Conservation (phyloP, 2,113 vertebrate genomes). For the Paralichthys olivaceus region DNA sequence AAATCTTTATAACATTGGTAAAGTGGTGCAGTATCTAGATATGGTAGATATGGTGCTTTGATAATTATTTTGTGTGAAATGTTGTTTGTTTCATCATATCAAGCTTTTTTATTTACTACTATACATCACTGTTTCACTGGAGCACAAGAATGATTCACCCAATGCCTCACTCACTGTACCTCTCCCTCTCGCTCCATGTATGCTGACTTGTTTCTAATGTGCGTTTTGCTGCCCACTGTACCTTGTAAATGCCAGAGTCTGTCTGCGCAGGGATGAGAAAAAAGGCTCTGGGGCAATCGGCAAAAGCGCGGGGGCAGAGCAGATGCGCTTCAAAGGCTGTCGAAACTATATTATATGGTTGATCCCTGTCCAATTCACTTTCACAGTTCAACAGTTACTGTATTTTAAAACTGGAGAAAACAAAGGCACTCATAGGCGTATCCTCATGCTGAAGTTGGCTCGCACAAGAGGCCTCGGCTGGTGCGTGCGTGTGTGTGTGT, state of each 20-base stretch:
- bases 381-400: slow-evolving; percentile 70
- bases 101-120: slow-evolving; percentile 37
- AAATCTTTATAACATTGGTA: no score
- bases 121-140: slow-evolving; percentile 28
- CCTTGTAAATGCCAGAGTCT: slow-evolving; percentile 78
- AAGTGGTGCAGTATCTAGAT: neutral
- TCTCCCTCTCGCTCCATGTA: slow-evolving; percentile 31
- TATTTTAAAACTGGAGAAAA: slow-evolving; percentile 56
- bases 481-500: slow-evolving; percentile 7
- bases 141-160: slow-evolving; percentile 50
- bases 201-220: slow-evolving; percentile 69
- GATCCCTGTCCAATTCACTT: slow-evolving; percentile 76
- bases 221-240: slow-evolving; percentile 72
- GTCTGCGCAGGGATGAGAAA: slow-evolving; percentile 63
- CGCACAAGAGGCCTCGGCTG: slow-evolving; percentile 43
- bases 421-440: slow-evolving; percentile 58
- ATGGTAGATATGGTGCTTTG: neutral
- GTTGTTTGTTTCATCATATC: neutral
- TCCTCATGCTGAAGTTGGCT: slow-evolving; percentile 54
- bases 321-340: slow-evolving; percentile 73
- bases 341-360: slow-evolving; percentile 74
- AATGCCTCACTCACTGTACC: slow-evolving; percentile 38
- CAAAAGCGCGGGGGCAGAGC: slow-evolving; percentile 60
- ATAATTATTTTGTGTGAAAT: neutral
- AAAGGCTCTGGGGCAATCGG: slow-evolving; percentile 75